phyloP scores from a whole-genome alignment of 2,113 vertebrate genomes.

The Perca flavescens region DNA sequence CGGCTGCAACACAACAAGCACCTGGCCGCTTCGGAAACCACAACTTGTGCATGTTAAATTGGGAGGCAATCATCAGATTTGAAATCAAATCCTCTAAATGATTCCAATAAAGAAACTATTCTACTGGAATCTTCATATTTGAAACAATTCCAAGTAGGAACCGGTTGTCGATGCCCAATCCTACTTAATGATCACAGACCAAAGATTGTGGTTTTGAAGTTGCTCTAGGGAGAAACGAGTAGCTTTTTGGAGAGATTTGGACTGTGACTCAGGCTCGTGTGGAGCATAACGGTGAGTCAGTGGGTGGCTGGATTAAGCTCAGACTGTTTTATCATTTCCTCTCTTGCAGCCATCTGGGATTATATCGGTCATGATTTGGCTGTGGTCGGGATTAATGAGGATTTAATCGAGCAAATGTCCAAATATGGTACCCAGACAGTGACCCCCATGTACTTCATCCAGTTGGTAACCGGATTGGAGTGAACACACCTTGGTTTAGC shows the following conservation, averaged over 20 bases:
- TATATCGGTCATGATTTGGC: conserved; percentile 68
- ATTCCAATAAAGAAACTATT: too few relatives aligned
- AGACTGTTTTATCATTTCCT: conserved; percentile 53
- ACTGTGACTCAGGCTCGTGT: conserved; percentile 10
- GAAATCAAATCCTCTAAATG: too few relatives aligned
- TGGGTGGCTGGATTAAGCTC: conserved; percentile 64
- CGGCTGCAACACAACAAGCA: too few relatives aligned
- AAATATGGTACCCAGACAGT: conserved; percentile 40
- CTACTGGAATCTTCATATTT: too few relatives aligned
- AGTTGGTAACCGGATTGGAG: conserved; percentile 16
- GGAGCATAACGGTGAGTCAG: background rate
- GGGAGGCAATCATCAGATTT: too few relatives aligned
- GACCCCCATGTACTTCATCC: conserved; percentile 8
- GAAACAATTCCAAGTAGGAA: too few relatives aligned
- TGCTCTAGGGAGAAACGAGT: background rate
- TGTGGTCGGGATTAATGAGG: conserved; percentile 62
- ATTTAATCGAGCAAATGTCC: conserved; percentile 64
- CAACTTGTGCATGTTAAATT: too few relatives aligned
- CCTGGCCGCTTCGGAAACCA: too few relatives aligned
- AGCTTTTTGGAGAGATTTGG: conserved; percentile 35
- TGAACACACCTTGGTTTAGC: conserved; percentile 17
- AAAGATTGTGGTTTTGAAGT: background rate
- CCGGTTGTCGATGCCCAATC: too few relatives aligned
- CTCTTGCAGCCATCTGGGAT: conserved; percentile 60
- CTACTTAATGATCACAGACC: background rate